phyloP scores from a whole-genome alignment of 1,140 invertebrate genomes.

The Meteorus sp. region DNA sequence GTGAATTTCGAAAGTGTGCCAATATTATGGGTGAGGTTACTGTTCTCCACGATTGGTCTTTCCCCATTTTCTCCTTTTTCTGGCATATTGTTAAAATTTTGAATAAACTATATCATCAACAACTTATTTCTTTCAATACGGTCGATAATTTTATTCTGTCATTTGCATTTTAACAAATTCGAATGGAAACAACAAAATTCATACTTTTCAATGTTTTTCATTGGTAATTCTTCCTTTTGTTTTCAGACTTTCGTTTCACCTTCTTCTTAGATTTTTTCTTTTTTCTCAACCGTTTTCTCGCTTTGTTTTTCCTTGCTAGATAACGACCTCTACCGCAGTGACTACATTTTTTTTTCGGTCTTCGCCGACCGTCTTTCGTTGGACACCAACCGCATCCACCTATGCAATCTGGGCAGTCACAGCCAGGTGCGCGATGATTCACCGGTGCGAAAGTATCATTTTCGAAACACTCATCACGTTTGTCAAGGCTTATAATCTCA shows the following conservation, averaged over 20 bases:
- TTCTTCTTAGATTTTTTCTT: constrained; percentile 12
- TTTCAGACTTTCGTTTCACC: constrained; percentile 1
- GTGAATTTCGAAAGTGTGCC: too few species aligned
- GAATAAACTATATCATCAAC: too few species aligned
- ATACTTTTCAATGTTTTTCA: background rate
- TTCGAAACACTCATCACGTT: constrained; percentile 16
- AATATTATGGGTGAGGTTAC: too few species aligned
- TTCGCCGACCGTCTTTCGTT: background rate
- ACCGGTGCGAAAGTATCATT: too few species aligned
- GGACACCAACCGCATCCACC: constrained; percentile 32
- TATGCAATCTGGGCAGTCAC: constrained; percentile 30
- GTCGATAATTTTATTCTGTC: too few species aligned
- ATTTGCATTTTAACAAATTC: too few species aligned
- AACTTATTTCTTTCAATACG: too few species aligned
- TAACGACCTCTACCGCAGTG: constrained; percentile 26
- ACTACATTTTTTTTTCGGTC: constrained; percentile 2
- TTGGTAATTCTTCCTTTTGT: background rate
- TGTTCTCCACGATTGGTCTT: too few species aligned
- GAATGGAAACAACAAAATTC: too few species aligned
- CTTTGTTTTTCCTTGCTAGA: background rate
- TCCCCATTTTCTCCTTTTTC: too few species aligned
- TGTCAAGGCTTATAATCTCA: constrained; percentile 23
- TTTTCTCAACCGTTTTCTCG: background rate
- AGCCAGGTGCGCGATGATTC: constrained; percentile 29
- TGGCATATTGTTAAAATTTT: too few species aligned